A percentile compares a stretch with the other conserved stretches of the same genome.
Evolutionary conservation across 2,888 invertebrate species (phyloP).

Genomic region (Andrena minutula): DNA sequence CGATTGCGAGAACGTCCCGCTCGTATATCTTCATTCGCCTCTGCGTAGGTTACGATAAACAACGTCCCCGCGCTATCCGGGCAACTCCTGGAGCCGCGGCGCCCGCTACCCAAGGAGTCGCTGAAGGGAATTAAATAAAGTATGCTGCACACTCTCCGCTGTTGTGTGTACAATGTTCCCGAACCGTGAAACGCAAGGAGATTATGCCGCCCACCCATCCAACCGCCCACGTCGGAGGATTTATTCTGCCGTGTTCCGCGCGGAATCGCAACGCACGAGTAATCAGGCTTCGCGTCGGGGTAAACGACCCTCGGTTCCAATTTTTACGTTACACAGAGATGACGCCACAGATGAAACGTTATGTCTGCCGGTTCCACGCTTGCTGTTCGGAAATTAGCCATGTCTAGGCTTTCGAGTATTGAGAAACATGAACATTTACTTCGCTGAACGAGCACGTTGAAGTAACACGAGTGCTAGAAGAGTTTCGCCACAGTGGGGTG

Average conservation of each 20-base stretch:
- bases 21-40: constrained; percentile 61
- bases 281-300: constrained; percentile 4
- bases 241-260: constrained; percentile 45
- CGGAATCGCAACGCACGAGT: constrained; percentile 29
- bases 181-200: constrained; percentile 54
- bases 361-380: too few relatives aligned
- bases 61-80: constrained; percentile 34
- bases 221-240: constrained; percentile 33
- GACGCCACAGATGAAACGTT: too few relatives aligned
- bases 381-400: too few relatives aligned
- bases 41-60: constrained; percentile 51
- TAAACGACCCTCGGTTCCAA: constrained; percentile 13
- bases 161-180: constrained; percentile 46
- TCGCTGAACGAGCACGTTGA: too few relatives aligned
- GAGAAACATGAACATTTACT: too few relatives aligned
- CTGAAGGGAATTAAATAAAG: constrained; percentile 63
- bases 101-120: constrained; percentile 27
- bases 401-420: too few relatives aligned
- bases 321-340: not conserved
- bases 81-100: not conserved
- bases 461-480: too few relatives aligned
- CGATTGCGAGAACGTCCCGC: constrained; percentile 50
- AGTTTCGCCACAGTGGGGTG: too few relatives aligned
- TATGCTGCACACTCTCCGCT: constrained; percentile 40
- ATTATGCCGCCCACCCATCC: constrained; percentile 49